phyloP scores from a whole-genome alignment of 1,140 invertebrate genomes.

The Drosophila melanogaster region Release_6_plus_ISO1_MT NT_037436.4:20484501-20485000 shows the following conservation, averaged over 20 bases:
- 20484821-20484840: not conserved
- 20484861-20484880: slow-evolving; percentile 7
- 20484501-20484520: no score
- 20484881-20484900: slow-evolving; percentile 18
- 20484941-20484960: slow-evolving; percentile 58
- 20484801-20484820: slow-evolving; percentile 1
- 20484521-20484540: no score
- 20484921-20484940: slow-evolving; percentile 61
- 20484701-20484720: slow-evolving; percentile 57
- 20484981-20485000: slow-evolving; percentile 15
- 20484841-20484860: not conserved
- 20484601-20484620: not conserved
- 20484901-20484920: slow-evolving; percentile 51
- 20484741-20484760: slow-evolving; percentile 35
- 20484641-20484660: slow-evolving; percentile 55
- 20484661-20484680: slow-evolving; percentile 47
- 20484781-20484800: not conserved
- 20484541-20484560: no score
- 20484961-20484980: slow-evolving; percentile 50
- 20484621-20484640: slow-evolving; percentile 28
- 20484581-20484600: not conserved
- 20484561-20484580: not conserved
- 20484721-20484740: slow-evolving; percentile 74
- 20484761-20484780: slow-evolving; percentile 19
- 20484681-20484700: slow-evolving; percentile 59